A percentile compares a stretch with the other conserved stretches of the same genome.
Conservation (phyloP, 2,113 vertebrate species). For the Caranx ignobilis region DNA sequence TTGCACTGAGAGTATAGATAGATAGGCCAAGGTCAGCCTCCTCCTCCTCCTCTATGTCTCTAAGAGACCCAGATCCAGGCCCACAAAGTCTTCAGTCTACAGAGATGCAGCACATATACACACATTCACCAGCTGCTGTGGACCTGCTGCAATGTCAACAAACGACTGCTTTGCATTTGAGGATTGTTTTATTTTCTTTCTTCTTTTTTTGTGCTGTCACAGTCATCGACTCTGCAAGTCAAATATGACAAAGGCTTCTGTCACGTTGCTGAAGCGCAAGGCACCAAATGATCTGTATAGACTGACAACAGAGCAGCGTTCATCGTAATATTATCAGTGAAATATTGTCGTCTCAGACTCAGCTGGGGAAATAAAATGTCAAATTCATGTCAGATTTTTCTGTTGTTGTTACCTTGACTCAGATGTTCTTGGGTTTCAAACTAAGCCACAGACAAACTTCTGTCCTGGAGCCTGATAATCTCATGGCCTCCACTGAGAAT, state of each 20-base stretch:
- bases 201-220: neutral
- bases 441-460: neutral
- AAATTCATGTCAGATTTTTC: neutral
- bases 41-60: conserved; percentile 9
- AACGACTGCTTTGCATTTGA: conserved; percentile 22
- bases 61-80: conserved; percentile 21
- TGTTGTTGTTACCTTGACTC: neutral
- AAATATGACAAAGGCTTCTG: conserved; percentile 11
- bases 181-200: no score
- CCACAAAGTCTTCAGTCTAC: neutral
- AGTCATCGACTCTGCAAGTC: conserved; percentile 28
- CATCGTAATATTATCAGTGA: neutral
- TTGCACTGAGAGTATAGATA: neutral
- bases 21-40: conserved; percentile 55
- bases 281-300: neutral
- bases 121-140: neutral
- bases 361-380: neutral
- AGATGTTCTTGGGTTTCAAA: conserved; percentile 15
- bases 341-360: neutral
- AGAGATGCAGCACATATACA: conserved; percentile 11
- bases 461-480: conserved; percentile 50
- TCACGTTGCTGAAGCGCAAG: conserved; percentile 1
- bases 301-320: neutral
- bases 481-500: conserved; percentile 65
- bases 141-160: conserved; percentile 40